phyloP scores from a whole-genome alignment of 2,888 invertebrate genomes.

The Troilus luridus region DNA sequence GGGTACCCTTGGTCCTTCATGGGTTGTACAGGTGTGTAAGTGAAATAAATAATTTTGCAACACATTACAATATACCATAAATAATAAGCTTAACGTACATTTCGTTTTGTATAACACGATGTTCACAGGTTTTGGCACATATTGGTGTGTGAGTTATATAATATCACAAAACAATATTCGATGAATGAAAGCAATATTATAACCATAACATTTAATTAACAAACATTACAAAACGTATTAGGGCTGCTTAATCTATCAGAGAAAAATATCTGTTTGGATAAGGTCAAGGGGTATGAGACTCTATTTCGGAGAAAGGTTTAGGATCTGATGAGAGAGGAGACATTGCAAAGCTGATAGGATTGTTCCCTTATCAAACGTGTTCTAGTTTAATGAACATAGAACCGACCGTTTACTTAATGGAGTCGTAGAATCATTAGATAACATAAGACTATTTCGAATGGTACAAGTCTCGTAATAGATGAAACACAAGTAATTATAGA shows the following conservation, averaged over 20 bases:
- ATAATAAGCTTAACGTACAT: too few species aligned
- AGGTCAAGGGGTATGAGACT: not conserved
- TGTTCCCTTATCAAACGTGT: slow-evolving; percentile 11
- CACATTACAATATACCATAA: too few species aligned
- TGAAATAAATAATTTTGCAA: too few species aligned
- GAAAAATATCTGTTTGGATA: not conserved
- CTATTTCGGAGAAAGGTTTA: not conserved
- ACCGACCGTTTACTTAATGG: slow-evolving; percentile 16
- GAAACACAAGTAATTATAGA: not conserved
- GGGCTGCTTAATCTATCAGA: not conserved
- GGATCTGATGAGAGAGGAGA: not conserved
- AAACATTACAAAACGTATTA: not conserved
- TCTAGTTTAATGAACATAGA: slow-evolving; percentile 25
- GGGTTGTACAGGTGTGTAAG: too few species aligned
- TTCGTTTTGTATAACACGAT: too few species aligned
- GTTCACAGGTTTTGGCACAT: too few species aligned
- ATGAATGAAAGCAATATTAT: too few species aligned
- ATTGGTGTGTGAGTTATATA: too few species aligned
- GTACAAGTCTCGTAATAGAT: not conserved
- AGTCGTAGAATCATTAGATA: not conserved
- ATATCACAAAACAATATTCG: too few species aligned
- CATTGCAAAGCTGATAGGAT: not conserved
- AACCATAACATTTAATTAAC: too few species aligned
- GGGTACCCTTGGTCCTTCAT: too few species aligned
- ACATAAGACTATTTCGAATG: not conserved